Evolutionary conservation across 2,888 invertebrate genomes (phyloP), one percentile per base, ranked within the genome.

Genomic region (Lasioglossum morio): DNA sequence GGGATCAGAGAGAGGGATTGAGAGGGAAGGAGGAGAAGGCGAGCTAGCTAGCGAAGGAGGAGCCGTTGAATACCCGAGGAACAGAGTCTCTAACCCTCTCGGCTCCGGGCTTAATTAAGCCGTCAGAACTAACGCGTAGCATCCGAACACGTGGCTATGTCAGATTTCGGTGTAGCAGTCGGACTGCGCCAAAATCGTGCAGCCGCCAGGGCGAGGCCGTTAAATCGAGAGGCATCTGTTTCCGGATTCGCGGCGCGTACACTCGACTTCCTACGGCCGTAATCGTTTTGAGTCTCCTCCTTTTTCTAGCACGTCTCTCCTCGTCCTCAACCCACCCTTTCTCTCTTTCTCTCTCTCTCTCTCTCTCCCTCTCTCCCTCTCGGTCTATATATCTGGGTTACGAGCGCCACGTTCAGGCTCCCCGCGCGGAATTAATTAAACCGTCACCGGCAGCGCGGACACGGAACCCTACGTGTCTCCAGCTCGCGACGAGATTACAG

Each of bases 361-460:
- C 5, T 2, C 27, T 16, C 30, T 16, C 8, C 1, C 14, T n/a
- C 16, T 14, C 14, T 16, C 60, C 30, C 14, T 16, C n/a, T 14
- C 16, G 0, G 16, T 30, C 14, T 19, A 10, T 34, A 37, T 79
- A 83, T 77, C 72, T 87, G 74, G 81, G 86, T 82, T 87, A 84
- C 63, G 73, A 87, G 81, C 79, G 37, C 81, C 81, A 75, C 84
- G 77, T 82, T 40, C 73, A 14, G 14, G 72, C 34, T 43, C 88
- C 89, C 82, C 87, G 77, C 90, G 83, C 87, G 82, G 89, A 92
- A 91, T 92, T 92, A 92, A 92, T 92, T 92, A 92, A 92, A 88
- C 92, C 92, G 92, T 92, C 92, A 92, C 88, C 90, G 90, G 84
- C 92, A 91, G 89, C 89, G 87, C 85, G 69, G 70, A 70, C 76